These are phyloP conservation scores for Mesodorylaimus sp. DNA, from an alignment of 2,888 invertebrate genomes.

Conservation along the genomic window DNA sequence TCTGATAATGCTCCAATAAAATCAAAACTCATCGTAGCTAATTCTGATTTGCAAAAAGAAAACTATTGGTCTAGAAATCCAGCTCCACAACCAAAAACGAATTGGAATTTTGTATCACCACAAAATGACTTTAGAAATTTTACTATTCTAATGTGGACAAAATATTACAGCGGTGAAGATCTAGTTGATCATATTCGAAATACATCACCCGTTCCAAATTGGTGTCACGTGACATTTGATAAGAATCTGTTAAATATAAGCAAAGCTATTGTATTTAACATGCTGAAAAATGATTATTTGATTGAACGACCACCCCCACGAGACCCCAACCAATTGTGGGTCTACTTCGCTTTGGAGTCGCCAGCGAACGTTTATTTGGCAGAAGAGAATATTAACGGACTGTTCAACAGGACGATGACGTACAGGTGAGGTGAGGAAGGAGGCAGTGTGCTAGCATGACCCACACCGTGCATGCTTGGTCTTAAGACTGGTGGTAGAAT, in stretches of 20 bases:
- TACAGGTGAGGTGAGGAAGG: no score
- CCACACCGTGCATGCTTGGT: no score
- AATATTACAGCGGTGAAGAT: neutral
- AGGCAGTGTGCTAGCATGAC: no score
- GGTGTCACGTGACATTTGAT: constrained; percentile 4
- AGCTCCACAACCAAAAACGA: no score
- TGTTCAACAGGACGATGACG: constrained; percentile 9
- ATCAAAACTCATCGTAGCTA: no score
- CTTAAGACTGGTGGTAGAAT: no score
- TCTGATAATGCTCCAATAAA: no score
- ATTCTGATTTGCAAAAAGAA: no score
- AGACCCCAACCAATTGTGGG: neutral
- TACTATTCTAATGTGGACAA: constrained; percentile 7
- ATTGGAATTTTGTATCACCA: no score
- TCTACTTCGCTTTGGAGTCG: constrained; percentile 1
- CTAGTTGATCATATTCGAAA: neutral
- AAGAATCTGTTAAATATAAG: neutral
- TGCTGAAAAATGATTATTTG: no score
- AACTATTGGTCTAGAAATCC: no score
- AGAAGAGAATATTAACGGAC: neutral
- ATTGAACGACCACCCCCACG: neutral
- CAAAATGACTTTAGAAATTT: constrained; percentile 5
- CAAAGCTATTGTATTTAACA: neutral
- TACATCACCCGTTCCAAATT: neutral
- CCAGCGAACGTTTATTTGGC: neutral